Conservation (phyloP, 2,888 invertebrate species). For the Sipunculus nudus region DNA sequence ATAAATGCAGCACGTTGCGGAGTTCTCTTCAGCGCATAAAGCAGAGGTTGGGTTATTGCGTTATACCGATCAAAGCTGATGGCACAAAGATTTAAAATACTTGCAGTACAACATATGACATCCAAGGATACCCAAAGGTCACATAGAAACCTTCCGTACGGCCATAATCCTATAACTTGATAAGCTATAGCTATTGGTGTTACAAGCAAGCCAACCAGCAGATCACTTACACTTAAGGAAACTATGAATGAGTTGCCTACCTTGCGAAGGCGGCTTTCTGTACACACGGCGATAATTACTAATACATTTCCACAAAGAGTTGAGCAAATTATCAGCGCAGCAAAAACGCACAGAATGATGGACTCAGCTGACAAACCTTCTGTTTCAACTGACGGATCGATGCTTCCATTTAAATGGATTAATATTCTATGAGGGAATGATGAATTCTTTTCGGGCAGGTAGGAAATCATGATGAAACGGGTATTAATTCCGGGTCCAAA, state of each 20-base stretch:
- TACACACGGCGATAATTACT: slow-evolving; percentile 68
- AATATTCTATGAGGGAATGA: no score
- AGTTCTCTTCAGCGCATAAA: slow-evolving; percentile 93
- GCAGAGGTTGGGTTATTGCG: slow-evolving; percentile 80
- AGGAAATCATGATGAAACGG: no score
- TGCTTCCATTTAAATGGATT: no score
- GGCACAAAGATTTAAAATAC: slow-evolving; percentile 69
- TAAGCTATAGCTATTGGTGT: slow-evolving; percentile 68
- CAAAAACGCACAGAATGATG: no score
- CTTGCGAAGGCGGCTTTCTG: slow-evolving; percentile 71
- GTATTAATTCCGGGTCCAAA: no score
- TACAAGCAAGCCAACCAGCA: slow-evolving; percentile 69
- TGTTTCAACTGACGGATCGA: no score
- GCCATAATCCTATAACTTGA: slow-evolving; percentile 59
- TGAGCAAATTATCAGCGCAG: slow-evolving; percentile 59
- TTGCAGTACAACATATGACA: slow-evolving; percentile 70
- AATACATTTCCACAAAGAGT: slow-evolving; percentile 68
- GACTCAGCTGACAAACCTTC: no score
- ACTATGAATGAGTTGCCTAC: slow-evolving; percentile 66
- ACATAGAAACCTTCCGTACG: slow-evolving; percentile 62
- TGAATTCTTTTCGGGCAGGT: no score
- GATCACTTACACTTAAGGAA: slow-evolving; percentile 69
- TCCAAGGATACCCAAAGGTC: slow-evolving; percentile 69
- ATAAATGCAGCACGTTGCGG: slow-evolving; percentile 83
- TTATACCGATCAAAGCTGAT: slow-evolving; percentile 69